These are phyloP conservation scores for Nannoperca australis DNA, from an alignment of 2,797 vertebrate species.

Conservation along the genomic window DNA sequence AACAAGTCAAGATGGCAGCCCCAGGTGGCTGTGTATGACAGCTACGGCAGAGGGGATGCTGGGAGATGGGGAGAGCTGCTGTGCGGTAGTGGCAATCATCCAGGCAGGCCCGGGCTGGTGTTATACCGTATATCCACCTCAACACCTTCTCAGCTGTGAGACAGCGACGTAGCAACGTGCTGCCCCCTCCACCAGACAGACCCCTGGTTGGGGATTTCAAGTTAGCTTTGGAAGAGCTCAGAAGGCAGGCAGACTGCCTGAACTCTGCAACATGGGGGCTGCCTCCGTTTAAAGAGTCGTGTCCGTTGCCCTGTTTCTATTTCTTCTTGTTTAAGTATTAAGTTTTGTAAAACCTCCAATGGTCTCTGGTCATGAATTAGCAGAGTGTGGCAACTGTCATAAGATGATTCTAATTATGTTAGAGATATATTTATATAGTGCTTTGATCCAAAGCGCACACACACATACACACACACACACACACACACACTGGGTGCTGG, in stretches of 20 bases:
- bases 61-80: slow-evolving; percentile 66
- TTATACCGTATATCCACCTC: slow-evolving; percentile 50
- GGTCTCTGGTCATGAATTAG: slow-evolving; percentile 1
- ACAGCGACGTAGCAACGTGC: slow-evolving; percentile 45
- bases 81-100: slow-evolving; percentile 73
- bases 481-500: too few species aligned
- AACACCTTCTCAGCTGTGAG: slow-evolving; percentile 53
- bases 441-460: too few species aligned
- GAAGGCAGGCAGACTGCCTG: slow-evolving; percentile 40
- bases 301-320: slow-evolving; percentile 9
- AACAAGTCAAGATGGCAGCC: slow-evolving; percentile 86
- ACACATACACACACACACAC: too few species aligned
- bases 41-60: slow-evolving; percentile 65
- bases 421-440: not conserved
- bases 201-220: slow-evolving; percentile 47
- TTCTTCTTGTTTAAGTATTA: slow-evolving; percentile 5
- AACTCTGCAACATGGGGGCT: slow-evolving; percentile 16
- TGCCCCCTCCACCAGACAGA: slow-evolving; percentile 39
- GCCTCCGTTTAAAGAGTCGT: slow-evolving; percentile 16
- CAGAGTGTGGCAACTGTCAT: not conserved
- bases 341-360: not conserved
- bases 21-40: slow-evolving; percentile 80
- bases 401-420: not conserved
- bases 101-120: slow-evolving; percentile 54
- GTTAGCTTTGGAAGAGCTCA: slow-evolving; percentile 58